Evolutionary conservation across 2,888 invertebrate genomes (phyloP).

Genomic region (Limenitis camilla): DNA sequence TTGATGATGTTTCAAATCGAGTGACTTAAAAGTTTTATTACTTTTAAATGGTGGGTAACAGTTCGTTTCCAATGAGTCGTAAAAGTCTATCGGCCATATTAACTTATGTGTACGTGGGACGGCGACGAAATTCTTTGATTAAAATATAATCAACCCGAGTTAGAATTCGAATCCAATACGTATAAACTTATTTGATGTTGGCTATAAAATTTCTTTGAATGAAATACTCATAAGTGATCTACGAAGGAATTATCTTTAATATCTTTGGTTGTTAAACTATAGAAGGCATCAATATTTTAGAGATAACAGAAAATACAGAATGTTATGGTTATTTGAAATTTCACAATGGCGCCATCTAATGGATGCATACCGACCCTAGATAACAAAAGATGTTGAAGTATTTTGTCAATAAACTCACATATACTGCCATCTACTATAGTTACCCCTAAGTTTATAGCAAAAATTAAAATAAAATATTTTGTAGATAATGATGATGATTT

Average conservation of each 20-base stretch:
- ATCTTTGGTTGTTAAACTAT: neutral
- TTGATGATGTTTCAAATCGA: slow-evolving; percentile 22
- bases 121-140: slow-evolving; percentile 24
- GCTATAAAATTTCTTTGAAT: slow-evolving; percentile 14
- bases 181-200: slow-evolving; percentile 20
- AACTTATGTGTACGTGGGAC: slow-evolving; percentile 14
- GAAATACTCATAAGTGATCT: slow-evolving; percentile 4
- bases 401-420: no score
- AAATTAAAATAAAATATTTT: no score
- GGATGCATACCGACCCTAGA: no score
- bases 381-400: neutral
- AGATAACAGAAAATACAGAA: no score
- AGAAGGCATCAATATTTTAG: no score
- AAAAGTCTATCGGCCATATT: slow-evolving; percentile 22
- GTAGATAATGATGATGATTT: no score
- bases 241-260: slow-evolving; percentile 3
- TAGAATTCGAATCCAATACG: slow-evolving; percentile 18
- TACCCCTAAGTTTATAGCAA: no score
- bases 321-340: neutral
- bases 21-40: slow-evolving; percentile 58
- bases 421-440: no score
- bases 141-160: slow-evolving; percentile 21
- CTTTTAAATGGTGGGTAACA: slow-evolving; percentile 64
- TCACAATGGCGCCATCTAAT: neutral
- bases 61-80: slow-evolving; percentile 37